Percentiles rank a stretch among this genome's conserved stretches.
These are phyloP conservation scores for Channallabes apus DNA, from an alignment of 2,797 vertebrate species.

Conservation along the genomic window DNA sequence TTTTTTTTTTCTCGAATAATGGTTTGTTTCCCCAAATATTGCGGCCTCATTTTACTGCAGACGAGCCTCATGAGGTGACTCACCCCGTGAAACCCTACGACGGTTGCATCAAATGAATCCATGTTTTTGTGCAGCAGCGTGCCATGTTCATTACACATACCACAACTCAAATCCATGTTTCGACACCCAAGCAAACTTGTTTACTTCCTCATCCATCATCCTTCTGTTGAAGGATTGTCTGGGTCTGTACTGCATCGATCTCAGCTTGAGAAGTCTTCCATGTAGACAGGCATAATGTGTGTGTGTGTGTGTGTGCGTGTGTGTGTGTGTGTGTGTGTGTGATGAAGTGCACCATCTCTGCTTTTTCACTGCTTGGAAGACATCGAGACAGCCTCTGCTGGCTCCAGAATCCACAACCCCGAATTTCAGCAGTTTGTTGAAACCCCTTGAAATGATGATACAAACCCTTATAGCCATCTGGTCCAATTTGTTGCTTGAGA, in stretches of 20 bases:
- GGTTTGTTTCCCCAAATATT: conserved; percentile 17
- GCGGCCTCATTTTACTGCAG: conserved; percentile 8
- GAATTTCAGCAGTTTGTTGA: conserved; percentile 1
- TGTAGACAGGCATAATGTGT: conserved; percentile 13
- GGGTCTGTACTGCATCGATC: conserved; percentile 31
- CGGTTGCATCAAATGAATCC: not conserved
- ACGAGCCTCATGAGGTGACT: not conserved
- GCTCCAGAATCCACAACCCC: not conserved
- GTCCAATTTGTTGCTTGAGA: not conserved
- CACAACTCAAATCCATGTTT: conserved; percentile 20
- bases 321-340: not conserved
- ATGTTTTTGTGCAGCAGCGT: not conserved
- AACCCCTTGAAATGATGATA: conserved; percentile 3
- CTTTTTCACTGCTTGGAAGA: not conserved
- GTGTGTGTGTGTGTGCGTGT: not conserved
- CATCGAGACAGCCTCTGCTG: not conserved
- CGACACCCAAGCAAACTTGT: conserved; percentile 22
- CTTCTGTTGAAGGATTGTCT: conserved; percentile 36
- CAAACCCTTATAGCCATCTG: not conserved
- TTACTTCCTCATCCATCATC: conserved; percentile 34
- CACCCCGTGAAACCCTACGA: not conserved
- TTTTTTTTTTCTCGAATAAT: conserved; percentile 14
- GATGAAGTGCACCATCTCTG: not conserved
- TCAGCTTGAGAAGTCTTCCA: conserved; percentile 31
- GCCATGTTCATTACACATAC: conserved; percentile 18